phyloP scores from a whole-genome alignment of 2,797 vertebrate species.

The Alectoris magna region DNA sequence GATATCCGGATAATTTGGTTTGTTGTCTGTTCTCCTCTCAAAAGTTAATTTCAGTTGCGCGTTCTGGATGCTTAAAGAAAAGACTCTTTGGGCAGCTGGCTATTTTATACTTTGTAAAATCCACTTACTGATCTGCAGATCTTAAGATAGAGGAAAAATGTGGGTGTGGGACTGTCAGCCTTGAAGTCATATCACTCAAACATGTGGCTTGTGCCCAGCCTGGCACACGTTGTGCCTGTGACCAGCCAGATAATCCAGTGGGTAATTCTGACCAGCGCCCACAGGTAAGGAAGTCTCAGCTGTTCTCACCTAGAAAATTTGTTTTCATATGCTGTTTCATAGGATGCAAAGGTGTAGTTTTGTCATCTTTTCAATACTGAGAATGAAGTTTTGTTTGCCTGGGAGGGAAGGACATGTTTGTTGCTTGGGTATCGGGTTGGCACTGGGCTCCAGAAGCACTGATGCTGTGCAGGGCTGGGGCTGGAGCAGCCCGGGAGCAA shows the following conservation, averaged over 20 bases:
- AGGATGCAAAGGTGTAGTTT: background rate
- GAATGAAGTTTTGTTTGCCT: background rate
- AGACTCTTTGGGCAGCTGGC: background rate
- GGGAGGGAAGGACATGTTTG: background rate
- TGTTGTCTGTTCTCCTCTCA: background rate
- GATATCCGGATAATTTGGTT: background rate
- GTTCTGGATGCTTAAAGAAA: background rate
- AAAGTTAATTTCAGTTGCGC: background rate
- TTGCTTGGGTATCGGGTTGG: background rate
- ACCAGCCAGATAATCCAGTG: background rate
- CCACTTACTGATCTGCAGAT: background rate
- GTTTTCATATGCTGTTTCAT: background rate
- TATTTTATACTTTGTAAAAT: background rate
- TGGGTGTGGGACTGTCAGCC: background rate
- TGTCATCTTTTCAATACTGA: background rate
- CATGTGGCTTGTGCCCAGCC: background rate
- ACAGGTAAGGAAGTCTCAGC: accelerated
- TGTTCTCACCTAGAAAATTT: background rate
- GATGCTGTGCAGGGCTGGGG: background rate
- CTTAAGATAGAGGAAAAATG: background rate
- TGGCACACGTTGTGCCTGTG: background rate
- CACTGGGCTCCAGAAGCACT: background rate
- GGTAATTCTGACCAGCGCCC: background rate
- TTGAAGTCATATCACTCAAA: background rate
- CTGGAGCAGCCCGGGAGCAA: background rate